phyloP scores from a whole-genome alignment of 2,113 vertebrate species.

The Raphicerus campestris region DNA sequence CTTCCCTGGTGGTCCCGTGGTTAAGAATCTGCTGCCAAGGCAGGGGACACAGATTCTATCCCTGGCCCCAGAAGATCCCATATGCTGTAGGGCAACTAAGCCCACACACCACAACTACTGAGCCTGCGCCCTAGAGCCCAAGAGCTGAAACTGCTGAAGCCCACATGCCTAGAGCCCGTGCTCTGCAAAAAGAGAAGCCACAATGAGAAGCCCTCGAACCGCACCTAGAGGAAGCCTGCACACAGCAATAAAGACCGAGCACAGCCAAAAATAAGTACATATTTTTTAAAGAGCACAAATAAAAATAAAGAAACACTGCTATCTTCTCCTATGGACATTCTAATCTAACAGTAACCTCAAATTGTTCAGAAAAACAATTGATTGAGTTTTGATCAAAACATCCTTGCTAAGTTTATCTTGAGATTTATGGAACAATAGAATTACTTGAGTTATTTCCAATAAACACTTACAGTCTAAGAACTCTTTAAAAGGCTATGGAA shows the following conservation, averaged over 20 bases:
- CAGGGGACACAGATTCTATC: not conserved
- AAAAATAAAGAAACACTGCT: not conserved
- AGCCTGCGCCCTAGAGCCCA: not conserved
- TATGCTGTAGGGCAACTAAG: not conserved
- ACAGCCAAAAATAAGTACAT: not conserved
- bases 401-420: constrained; percentile 31
- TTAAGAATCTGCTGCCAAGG: not conserved
- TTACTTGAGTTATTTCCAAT: not conserved
- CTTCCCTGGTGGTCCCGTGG: not conserved
- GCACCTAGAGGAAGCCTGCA: not conserved
- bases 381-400: not conserved
- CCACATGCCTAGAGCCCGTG: not conserved
- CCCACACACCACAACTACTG: not conserved
- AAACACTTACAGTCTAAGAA: not conserved
- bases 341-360: not conserved
- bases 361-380: not conserved
- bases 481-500: not conserved
- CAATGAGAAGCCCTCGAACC: not conserved
- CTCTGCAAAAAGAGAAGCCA: not conserved
- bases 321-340: not conserved
- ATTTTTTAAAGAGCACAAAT: not conserved
- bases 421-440: not conserved
- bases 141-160: not conserved
- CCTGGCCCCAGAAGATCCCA: not conserved
- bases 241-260: not conserved